Evolutionary conservation across 2,888 invertebrate genomes (phyloP).

Genomic region (Synanthedon formicaeformis): DNA sequence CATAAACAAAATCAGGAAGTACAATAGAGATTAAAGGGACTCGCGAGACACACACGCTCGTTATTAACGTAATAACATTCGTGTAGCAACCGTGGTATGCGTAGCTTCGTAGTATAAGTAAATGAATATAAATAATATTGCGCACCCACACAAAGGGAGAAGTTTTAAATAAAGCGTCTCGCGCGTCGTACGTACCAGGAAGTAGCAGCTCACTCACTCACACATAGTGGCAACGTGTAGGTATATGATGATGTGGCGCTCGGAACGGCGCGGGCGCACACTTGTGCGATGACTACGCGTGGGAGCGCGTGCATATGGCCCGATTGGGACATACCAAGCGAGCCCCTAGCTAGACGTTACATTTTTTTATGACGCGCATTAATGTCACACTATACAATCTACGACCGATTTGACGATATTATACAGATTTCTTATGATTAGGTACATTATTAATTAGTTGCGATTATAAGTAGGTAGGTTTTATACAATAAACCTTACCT

Average conservation of each 20-base stretch:
- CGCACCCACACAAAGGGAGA: conserved; percentile 58
- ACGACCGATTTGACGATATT: conserved; percentile 8
- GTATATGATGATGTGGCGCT: conserved; percentile 47
- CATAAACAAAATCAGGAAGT: conserved; percentile 59
- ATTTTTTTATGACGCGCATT: conserved; percentile 53
- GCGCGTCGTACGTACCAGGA: conserved; percentile 67
- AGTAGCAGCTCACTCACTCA: conserved; percentile 61
- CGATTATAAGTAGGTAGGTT: too few relatives aligned
- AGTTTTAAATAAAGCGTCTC: conserved; percentile 65
- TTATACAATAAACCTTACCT: too few relatives aligned
- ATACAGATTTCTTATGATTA: neutral
- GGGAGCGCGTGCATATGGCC: conserved; percentile 68
- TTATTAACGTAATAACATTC: conserved; percentile 61
- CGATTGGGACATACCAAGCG: conserved; percentile 63
- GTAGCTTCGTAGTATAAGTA: conserved; percentile 6
- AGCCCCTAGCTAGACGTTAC: conserved; percentile 66
- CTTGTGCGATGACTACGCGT: conserved; percentile 60
- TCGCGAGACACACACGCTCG: conserved; percentile 46
- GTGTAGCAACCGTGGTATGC: conserved; percentile 35
- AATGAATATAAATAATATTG: conserved; percentile 61
- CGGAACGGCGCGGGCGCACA: conserved; percentile 46
- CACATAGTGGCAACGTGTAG: conserved; percentile 36
- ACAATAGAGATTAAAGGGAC: conserved; percentile 68
- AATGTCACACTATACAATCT: conserved; percentile 32
- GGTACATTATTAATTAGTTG: too few relatives aligned